Evolutionary conservation across 1,140 invertebrate species (phyloP), one percentile per base, ranked within the genome.

Genomic region (Choristoneura fumiferana): DNA sequence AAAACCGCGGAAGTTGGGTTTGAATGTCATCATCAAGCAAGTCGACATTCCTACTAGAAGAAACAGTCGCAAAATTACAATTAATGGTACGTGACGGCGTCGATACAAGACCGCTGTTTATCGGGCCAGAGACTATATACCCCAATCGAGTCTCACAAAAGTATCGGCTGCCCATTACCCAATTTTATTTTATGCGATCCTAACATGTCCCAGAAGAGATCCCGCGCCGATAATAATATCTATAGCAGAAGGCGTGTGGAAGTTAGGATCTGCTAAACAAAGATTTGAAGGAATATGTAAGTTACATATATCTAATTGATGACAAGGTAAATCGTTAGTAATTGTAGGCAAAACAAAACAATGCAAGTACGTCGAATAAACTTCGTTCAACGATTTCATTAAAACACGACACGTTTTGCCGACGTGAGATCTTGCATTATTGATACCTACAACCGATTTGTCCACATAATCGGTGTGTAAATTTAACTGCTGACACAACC

Each of bases 181-280:
- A 58, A 52, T 4, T n/a, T 52, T 9, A 58, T 52, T 18, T 14
- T 33, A 12, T 39, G 12, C 5, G 33, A 17, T 8, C 45, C 40
- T 39, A 59, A 15, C 36, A 59, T 1, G 17, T 59, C 57, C 57
- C 57, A 59, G 40, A 54, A 59, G 15, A 53, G 8, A 8, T 53
- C 57, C n/a, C 4, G 33, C 45, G 10, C 40, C 40, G 9, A 58
- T 15, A 18, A 58, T 10, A 9, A 58, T 14, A 17, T 59, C 57
- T 9, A 59, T 18, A 15, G 45, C 4, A n/a, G 35, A 14, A 6
- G 49, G 57, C 15, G 1, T 14, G 13, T 59, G 14, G 37, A 59
- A 59, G 4, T 39, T 38, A 14, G 57, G 49, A 54, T 58, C 57
- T 9, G 57, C 37, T 6, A 59, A 14, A 33, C 17, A 13, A 59